Conservation (phyloP, 2,113 vertebrate species). For the Thomomys bottae region DNA sequence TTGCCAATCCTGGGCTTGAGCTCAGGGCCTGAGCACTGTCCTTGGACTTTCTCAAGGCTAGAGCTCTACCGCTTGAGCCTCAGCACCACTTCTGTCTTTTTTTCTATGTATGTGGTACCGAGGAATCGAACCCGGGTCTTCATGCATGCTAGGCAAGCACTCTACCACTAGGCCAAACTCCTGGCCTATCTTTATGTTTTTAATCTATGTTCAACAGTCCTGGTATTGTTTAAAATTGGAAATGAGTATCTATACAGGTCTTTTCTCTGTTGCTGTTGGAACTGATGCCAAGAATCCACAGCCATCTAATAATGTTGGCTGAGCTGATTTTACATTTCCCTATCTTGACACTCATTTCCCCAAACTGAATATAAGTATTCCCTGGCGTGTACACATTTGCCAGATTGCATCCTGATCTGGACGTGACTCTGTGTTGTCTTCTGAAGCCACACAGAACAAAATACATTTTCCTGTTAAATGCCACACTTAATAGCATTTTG, state of each 20-base stretch:
- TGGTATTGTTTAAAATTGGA: not conserved
- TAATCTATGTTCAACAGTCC: not conserved
- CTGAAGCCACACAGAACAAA: conserved; percentile 33
- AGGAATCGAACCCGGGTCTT: no score
- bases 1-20: no score
- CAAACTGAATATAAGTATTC: conserved; percentile 55
- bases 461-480: conserved; percentile 57
- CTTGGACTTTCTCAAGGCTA: no score
- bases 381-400: conserved; percentile 38
- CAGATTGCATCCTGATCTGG: conserved; percentile 47
- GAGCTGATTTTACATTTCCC: conserved; percentile 47
- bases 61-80: no score
- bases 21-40: no score
- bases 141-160: no score
- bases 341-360: conserved; percentile 33
- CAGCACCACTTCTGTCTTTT: no score
- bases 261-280: not conserved
- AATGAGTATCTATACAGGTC: not conserved
- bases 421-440: conserved; percentile 57
- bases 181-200: conserved; percentile 45
- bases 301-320: not conserved
- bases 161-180: no score
- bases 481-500: conserved; percentile 49
- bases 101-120: no score
- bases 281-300: not conserved